Evolutionary conservation across 1,140 invertebrate species (phyloP).

Genomic region (Aradophagus sp.): DNA sequence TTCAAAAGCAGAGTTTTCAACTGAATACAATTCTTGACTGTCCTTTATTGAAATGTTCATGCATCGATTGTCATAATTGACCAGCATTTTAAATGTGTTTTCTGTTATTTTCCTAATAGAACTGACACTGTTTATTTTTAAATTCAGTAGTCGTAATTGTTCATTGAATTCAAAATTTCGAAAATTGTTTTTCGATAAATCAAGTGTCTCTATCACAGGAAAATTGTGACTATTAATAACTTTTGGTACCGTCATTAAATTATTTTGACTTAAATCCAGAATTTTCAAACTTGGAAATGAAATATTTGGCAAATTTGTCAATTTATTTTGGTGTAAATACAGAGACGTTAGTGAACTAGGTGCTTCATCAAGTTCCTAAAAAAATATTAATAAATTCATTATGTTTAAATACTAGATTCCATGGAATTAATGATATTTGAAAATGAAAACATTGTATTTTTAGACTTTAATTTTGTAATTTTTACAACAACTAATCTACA

Average conservation of each 20-base stretch:
- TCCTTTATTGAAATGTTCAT: slow-evolving; percentile 54
- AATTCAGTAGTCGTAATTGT: slow-evolving; percentile 52
- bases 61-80: slow-evolving; percentile 47
- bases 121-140: slow-evolving; percentile 54
- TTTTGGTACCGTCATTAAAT: slow-evolving; percentile 64
- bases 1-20: slow-evolving; percentile 54
- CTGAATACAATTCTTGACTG: slow-evolving; percentile 30
- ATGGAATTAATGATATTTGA: no score
- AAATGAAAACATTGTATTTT: no score
- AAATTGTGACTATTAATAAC: slow-evolving; percentile 59
- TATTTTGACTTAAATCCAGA: slow-evolving; percentile 76
- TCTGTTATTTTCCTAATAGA: slow-evolving; percentile 54
- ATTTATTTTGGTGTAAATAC: slow-evolving; percentile 63
- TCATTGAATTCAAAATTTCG: slow-evolving; percentile 55
- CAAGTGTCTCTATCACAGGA: slow-evolving; percentile 58
- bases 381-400: slow-evolving; percentile 4
- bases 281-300: slow-evolving; percentile 64
- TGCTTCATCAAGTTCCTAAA: slow-evolving; percentile 17
- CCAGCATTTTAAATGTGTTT: slow-evolving; percentile 58
- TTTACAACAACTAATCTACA: no score
- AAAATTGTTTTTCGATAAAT: slow-evolving; percentile 61
- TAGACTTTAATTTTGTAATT: no score
- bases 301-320: slow-evolving; percentile 56
- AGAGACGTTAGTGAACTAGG: slow-evolving; percentile 52
- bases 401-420: no score